A percentile compares a stretch with the other conserved stretches of the same genome.
Evolutionary conservation across 2,888 invertebrate genomes (phyloP).

Genomic region (Arenicola marina): DNA sequence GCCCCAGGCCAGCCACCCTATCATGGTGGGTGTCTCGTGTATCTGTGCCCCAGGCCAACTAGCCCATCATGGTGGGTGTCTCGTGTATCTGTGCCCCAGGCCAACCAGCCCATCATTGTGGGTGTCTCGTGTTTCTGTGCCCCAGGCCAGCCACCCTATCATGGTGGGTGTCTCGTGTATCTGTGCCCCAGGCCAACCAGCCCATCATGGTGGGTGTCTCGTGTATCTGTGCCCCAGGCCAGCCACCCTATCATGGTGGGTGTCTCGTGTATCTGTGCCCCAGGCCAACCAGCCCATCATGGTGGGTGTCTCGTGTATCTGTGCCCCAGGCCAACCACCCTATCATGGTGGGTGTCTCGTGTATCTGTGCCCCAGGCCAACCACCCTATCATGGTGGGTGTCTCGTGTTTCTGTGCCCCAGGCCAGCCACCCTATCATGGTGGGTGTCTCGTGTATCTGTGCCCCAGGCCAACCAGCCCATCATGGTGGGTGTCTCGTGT

Average conservation of each 20-base stretch:
- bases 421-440: conserved; percentile 96
- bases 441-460: conserved; percentile 51
- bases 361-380: no score
- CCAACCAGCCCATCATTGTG: conserved; percentile 95
- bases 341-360: conserved; percentile 74
- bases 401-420: background rate
- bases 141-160: conserved; percentile 95
- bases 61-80: conserved; percentile 84
- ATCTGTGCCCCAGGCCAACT: no score
- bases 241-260: conserved; percentile 91
- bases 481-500: conserved; percentile 71
- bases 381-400: conserved; percentile 88
- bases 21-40: conserved; percentile 71
- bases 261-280: background rate
- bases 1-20: conserved; percentile 96
- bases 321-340: no score
- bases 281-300: conserved; percentile 95
- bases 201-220: conserved; percentile 80
- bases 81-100: background rate
- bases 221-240: no score
- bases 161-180: conserved; percentile 68
- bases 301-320: conserved; percentile 64
- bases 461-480: conserved; percentile 96
- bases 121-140: background rate
- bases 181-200: no score